Evolutionary conservation across 2,113 vertebrate genomes (phyloP).

Genomic region (Balaenoptera acutorostrata): DNA sequence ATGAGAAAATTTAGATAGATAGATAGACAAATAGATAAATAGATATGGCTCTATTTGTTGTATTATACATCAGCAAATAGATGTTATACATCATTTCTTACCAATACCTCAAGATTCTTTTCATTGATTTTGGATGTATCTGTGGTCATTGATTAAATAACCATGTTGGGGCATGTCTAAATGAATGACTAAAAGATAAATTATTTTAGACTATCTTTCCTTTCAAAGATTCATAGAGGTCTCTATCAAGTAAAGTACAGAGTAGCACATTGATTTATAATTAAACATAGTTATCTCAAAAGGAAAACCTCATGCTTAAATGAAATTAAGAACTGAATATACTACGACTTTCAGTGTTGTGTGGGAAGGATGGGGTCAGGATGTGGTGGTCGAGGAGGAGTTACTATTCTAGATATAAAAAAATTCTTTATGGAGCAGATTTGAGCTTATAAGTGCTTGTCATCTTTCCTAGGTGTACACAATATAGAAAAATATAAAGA

Average conservation of each 20-base stretch:
- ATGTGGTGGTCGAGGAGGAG: not conserved
- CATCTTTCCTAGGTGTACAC: not conserved
- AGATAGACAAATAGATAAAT: too few relatives aligned
- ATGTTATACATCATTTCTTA: not conserved
- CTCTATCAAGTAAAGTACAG: not conserved
- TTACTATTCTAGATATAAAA: not conserved
- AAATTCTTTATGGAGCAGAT: not conserved
- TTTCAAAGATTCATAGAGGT: not conserved
- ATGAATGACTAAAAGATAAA: not conserved
- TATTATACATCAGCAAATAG: not conserved
- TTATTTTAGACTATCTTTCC: not conserved
- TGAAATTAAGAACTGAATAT: not conserved
- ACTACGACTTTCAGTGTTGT: not conserved
- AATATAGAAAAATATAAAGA: not conserved
- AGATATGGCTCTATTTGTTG: not conserved
- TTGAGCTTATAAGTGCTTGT: not conserved
- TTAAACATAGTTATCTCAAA: not conserved
- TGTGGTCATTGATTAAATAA: not conserved
- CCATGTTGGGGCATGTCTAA: not conserved
- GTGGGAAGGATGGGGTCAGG: not conserved
- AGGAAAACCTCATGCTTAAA: not conserved
- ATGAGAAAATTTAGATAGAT: not conserved
- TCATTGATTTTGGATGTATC: not conserved
- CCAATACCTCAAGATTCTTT: not conserved
- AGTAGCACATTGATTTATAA: not conserved